Evolutionary conservation across 2,888 invertebrate species (phyloP).

Genomic region (Cheilosia pagana): DNA sequence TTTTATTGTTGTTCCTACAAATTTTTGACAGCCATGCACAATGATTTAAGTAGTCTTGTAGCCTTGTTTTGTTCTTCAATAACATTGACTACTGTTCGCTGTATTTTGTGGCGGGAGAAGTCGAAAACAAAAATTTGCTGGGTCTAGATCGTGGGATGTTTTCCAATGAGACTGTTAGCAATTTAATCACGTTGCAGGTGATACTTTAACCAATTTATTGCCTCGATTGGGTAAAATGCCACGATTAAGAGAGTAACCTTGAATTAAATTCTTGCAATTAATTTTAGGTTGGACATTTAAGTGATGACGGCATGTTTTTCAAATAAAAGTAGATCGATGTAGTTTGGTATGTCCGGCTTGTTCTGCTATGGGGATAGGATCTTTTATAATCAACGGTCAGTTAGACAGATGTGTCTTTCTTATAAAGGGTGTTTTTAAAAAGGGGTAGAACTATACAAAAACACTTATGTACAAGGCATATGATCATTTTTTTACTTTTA

Average conservation of each 20-base stretch:
- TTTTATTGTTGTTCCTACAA: constrained; percentile 25
- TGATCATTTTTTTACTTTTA: too few relatives aligned
- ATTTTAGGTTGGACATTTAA: neutral
- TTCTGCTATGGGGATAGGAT: too few relatives aligned
- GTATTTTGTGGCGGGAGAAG: neutral
- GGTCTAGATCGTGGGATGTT: constrained; percentile 14
- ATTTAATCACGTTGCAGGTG: constrained; percentile 21
- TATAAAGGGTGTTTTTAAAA: too few relatives aligned
- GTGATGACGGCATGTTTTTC: neutral
- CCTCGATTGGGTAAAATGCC: neutral
- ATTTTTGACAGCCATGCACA: constrained; percentile 18
- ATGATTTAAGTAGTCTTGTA: constrained; percentile 13
- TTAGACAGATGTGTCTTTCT: too few relatives aligned
- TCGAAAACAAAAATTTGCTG: neutral
- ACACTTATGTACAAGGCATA: too few relatives aligned
- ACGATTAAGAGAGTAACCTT: constrained; percentile 12
- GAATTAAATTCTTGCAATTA: constrained; percentile 13
- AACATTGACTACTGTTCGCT: neutral
- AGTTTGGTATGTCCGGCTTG: too few relatives aligned
- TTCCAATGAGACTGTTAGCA: constrained; percentile 22
- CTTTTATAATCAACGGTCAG: too few relatives aligned
- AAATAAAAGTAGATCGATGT: neutral
- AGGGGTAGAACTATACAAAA: too few relatives aligned
- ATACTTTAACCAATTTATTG: neutral
- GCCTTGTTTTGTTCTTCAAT: constrained; percentile 30